Evolutionary conservation across 2,888 invertebrate genomes (phyloP), one percentile per base, ranked within the genome.

Genomic region (Synanthedon myopaeformis): DNA sequence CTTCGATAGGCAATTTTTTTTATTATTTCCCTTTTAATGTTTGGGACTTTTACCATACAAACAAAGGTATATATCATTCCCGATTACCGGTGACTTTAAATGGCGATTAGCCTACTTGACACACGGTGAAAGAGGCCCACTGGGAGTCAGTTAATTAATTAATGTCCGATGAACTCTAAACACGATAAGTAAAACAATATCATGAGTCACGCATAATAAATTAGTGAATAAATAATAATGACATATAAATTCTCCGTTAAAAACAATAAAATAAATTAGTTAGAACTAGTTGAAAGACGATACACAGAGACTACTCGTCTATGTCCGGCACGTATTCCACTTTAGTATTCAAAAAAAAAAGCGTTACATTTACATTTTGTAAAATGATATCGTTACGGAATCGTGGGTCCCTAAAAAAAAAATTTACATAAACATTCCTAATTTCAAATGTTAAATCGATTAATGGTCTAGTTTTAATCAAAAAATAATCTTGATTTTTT

Each of bases 251-350:
- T 52, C 28, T 42, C 53, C 55, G 55, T 56, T 57, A 56, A 53
- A 57, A 54, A 41, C 49, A 53, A 57, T 56, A 55, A 54, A 57
- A 56, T 57, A 55, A 56, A 57, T 58, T 58, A 56, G 50, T 55
- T 6, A 17, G 11, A 55, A 55, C 57, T 56, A 12, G 59, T 52
- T 58, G 59, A 53, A 56, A 60, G 41, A 6, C 53, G 57, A 60
- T 57, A 59, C 52, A 52, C 59, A 56, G 60, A 66, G 57, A 58
- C 58, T 49, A 49, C 51, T n/a, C 10, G 41, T 12, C 55, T 54
- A 63, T 60, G 58, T 52, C 49, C 56, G 55, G 61, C 65, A 67
- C 64, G 50, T 62, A 60, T 60, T 61, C 60, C 58, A 56, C 53
- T 64, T 67, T 55, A 51, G 45, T 52, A 49, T 52, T 57, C 53